Conservation (phyloP, 1,140 invertebrate genomes). For the Lutraria rhynchaena region DNA sequence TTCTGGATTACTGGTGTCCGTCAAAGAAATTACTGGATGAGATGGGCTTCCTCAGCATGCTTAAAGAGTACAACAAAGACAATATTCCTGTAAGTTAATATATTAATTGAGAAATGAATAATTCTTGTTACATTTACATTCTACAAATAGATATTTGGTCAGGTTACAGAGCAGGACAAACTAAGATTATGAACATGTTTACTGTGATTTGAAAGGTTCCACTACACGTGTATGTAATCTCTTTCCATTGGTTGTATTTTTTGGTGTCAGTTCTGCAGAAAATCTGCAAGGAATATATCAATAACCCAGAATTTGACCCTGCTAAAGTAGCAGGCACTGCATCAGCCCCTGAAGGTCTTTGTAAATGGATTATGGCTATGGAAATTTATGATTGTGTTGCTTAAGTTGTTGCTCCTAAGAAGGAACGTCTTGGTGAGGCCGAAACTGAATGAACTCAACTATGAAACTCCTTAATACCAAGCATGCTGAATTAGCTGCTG, state of each 20-base stretch:
- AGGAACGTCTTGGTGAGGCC: constrained; percentile 85
- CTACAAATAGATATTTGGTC: too few species aligned
- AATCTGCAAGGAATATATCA: constrained; percentile 92
- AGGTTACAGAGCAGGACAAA: too few species aligned
- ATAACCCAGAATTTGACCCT: constrained; percentile 93
- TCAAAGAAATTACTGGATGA: constrained; percentile 95
- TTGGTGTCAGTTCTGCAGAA: constrained; percentile 88
- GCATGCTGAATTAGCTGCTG: constrained; percentile 87
- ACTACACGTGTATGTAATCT: too few species aligned
- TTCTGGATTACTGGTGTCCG: constrained; percentile 95
- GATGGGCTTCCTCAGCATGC: constrained; percentile 91
- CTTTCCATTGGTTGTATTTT: too few species aligned
- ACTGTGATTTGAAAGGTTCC: too few species aligned
- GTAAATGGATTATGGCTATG: constrained; percentile 97
- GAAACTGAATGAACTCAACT: constrained; percentile 91
- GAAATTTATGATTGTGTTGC: constrained; percentile 95
- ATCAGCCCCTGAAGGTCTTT: constrained; percentile 88
- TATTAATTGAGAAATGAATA: too few species aligned
- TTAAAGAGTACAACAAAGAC: constrained; percentile 94
- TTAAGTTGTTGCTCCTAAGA: constrained; percentile 85
- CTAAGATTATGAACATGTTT: too few species aligned
- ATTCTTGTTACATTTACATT: too few species aligned
- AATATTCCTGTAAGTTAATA: constrained; percentile 80
- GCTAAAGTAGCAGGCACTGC: constrained; percentile 94
- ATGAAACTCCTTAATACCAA: constrained; percentile 92